Conservation (phyloP, 2,113 vertebrate genomes). For the Pyrgilauda ruficollis region DNA sequence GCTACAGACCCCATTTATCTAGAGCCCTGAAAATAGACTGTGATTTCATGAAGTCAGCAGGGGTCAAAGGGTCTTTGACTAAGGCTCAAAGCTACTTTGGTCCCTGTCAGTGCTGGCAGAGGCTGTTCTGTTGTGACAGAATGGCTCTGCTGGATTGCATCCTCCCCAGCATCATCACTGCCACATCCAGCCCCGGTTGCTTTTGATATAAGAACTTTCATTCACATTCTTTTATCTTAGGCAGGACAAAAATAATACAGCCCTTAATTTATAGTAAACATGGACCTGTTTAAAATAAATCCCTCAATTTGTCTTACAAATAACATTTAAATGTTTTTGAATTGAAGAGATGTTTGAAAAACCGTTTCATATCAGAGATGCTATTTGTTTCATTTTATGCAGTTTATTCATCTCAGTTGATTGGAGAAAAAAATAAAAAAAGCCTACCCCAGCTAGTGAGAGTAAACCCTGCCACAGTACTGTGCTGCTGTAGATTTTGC, state of each 20-base stretch:
- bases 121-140: neutral
- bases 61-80: neutral
- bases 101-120: neutral
- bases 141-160: neutral
- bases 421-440: neutral
- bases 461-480: neutral
- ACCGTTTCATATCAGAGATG: neutral
- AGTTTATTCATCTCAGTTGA: constrained; percentile 45
- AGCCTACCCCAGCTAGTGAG: neutral
- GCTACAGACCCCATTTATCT: neutral
- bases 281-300: constrained; percentile 33
- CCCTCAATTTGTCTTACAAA: constrained; percentile 29
- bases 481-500: neutral
- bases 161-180: neutral
- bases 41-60: neutral
- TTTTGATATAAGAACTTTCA: constrained; percentile 17
- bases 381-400: constrained; percentile 52
- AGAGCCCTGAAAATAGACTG: neutral
- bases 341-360: constrained; percentile 48
- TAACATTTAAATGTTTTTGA: constrained; percentile 37
- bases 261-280: constrained; percentile 32
- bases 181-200: neutral
- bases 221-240: constrained; percentile 9
- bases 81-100: neutral
- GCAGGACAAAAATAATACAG: constrained; percentile 11